Percentiles rank a stretch among this genome's conserved stretches.
Conservation (phyloP, 64 coral and sea anemone species). For the Montipora capricornis region DNA sequence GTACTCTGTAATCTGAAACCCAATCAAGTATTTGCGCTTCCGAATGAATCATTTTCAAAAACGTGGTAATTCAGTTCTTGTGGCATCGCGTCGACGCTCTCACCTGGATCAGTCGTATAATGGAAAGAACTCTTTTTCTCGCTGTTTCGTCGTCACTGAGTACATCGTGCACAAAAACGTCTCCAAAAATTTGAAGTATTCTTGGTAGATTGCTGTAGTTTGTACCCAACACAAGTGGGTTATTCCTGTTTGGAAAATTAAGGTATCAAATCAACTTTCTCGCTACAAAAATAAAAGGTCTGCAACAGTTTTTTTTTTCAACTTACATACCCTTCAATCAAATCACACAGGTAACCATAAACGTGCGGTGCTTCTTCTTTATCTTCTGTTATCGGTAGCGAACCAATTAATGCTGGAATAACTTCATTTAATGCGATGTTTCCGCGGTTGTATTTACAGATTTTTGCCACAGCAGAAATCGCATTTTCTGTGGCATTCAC, state of each 20-base stretch:
- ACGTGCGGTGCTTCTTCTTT: constrained; percentile 98
- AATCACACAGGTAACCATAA: constrained; percentile 97
- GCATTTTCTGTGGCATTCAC: constrained; percentile 98
- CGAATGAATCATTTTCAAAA: too few relatives aligned
- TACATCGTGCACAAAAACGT: constrained; percentile 81
- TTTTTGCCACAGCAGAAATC: constrained; percentile 97
- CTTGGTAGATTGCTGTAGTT: constrained; percentile 88
- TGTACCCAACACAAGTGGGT: constrained; percentile 78
- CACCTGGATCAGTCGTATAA: constrained; percentile 94
- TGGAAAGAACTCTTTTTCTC: constrained; percentile 81
- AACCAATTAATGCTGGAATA: constrained; percentile 82
- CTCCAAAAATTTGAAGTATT: constrained; percentile 94
- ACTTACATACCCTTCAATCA: constrained; percentile 82
- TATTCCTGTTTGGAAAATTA: constrained; percentile 67
- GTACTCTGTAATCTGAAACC: too few relatives aligned
- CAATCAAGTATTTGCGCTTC: too few relatives aligned
- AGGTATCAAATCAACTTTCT: neutral
- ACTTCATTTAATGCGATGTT: constrained; percentile 95
- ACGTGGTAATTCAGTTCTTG: too few relatives aligned
- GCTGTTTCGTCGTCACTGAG: constrained; percentile 82
- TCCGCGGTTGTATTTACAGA: constrained; percentile 99
- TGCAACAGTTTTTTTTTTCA: neutral
- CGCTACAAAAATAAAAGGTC: neutral
- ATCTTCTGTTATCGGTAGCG: constrained; percentile 96
- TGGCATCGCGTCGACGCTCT: neutral